A percentile compares a stretch with the other conserved stretches of the same genome.
Evolutionary conservation across 2,113 vertebrate species (phyloP).

Genomic region (Hydrochoerus hydrochaeris): DNA sequence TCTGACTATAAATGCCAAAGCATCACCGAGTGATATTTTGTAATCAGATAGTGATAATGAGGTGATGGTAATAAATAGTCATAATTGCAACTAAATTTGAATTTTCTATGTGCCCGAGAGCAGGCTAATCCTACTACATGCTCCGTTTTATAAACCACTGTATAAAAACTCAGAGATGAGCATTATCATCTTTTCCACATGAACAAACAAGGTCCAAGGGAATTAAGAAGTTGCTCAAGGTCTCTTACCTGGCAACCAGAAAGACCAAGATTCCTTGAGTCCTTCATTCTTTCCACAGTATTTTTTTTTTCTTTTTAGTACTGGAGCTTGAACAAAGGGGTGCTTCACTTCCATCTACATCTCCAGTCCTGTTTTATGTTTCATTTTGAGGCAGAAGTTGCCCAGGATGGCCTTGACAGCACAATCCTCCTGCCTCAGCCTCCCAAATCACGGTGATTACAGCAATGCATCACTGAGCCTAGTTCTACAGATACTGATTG

Average conservation of each 20-base stretch:
- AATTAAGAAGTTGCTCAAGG: background rate
- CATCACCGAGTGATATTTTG: background rate
- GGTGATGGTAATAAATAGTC: background rate
- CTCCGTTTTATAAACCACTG: background rate
- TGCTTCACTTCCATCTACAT: background rate
- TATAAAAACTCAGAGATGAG: background rate
- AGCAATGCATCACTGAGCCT: background rate
- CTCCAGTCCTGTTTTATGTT: background rate
- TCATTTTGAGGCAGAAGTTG: background rate
- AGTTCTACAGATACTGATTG: background rate
- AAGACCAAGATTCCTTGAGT: background rate
- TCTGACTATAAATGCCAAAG: slow-evolving; percentile 7
- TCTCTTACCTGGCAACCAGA: background rate
- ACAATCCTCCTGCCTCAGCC: background rate
- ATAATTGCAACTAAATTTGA: background rate
- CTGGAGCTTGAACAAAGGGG: background rate
- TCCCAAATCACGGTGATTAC: background rate
- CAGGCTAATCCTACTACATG: background rate
- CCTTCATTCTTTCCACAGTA: background rate
- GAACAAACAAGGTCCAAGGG: background rate
- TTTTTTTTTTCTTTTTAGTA: background rate
- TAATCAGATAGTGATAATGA: background rate
- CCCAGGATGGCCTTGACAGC: background rate
- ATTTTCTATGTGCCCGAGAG: background rate
- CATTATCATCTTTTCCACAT: background rate